A percentile compares a stretch with the other conserved stretches of the same genome.
phyloP scores from a whole-genome alignment of 2,113 vertebrate species.

The Crocuta crocuta region DNA sequence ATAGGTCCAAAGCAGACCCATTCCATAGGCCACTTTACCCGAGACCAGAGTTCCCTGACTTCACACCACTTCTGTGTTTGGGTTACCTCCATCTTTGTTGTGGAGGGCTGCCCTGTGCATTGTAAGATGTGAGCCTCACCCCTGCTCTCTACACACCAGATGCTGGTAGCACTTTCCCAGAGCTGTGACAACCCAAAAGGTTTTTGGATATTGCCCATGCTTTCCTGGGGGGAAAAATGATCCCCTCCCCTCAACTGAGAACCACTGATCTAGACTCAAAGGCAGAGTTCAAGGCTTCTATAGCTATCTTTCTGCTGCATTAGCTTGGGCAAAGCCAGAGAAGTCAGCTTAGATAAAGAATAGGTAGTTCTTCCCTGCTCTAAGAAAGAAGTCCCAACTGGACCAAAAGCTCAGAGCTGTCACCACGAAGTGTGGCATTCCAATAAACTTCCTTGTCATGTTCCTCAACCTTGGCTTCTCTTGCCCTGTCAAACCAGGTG shows the following conservation, averaged over 20 bases:
- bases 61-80: background rate
- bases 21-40: rapidly evolving
- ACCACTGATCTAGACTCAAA: background rate
- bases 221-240: background rate
- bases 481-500: background rate
- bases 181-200: background rate
- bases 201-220: background rate
- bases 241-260: background rate
- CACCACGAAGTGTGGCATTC: background rate
- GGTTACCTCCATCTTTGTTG: background rate
- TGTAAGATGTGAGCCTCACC: rapidly evolving
- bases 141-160: background rate
- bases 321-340: background rate
- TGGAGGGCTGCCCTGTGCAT: too few species aligned
- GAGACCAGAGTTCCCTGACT: background rate
- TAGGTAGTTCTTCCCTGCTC: background rate
- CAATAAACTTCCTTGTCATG: background rate
- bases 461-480: background rate
- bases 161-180: background rate
- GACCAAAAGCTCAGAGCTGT: background rate
- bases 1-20: background rate
- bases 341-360: background rate
- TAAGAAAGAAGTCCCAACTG: background rate
- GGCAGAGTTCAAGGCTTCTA: background rate
- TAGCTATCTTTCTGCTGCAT: background rate